A percentile compares a stretch with the other conserved stretches of the same genome.
These are phyloP conservation scores for Iselma pallidipennis DNA, from an alignment of 2,888 invertebrate species.

Conservation along the genomic window DNA sequence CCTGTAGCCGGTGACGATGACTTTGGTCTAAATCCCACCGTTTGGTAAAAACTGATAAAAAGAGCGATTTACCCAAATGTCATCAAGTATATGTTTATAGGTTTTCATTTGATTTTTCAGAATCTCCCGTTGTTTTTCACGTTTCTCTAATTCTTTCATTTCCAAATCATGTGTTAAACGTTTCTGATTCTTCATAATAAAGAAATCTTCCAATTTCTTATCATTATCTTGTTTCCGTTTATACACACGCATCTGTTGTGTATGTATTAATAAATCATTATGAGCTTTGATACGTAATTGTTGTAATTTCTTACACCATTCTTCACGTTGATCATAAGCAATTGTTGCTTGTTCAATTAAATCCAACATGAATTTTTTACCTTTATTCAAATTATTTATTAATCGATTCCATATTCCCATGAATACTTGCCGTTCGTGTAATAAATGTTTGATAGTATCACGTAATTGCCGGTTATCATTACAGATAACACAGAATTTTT, in stretches of 20 bases:
- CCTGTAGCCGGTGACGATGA: too few species aligned
- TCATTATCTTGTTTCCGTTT: conserved; percentile 85
- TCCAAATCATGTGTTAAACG: conserved; percentile 75
- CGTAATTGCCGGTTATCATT: conserved; percentile 73
- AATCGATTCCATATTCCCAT: conserved; percentile 79
- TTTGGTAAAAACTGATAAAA: conserved; percentile 4
- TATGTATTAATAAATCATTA: conserved; percentile 68
- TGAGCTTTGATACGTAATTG: conserved; percentile 78
- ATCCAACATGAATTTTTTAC: conserved; percentile 83
- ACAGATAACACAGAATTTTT: conserved; percentile 75
- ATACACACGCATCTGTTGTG: conserved; percentile 82
- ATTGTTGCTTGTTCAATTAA: conserved; percentile 88
- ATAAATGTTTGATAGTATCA: conserved; percentile 76
- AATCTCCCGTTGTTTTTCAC: conserved; percentile 66
- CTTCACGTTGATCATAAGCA: conserved; percentile 87
- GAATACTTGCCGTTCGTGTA: conserved; percentile 79
- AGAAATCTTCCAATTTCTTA: conserved; percentile 81
- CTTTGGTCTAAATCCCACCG: too few species aligned
- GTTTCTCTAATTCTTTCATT: conserved; percentile 72
- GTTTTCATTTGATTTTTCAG: conserved; percentile 61
- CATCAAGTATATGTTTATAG: conserved; percentile 35
- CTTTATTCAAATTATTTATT: conserved; percentile 73
- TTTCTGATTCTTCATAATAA: conserved; percentile 82
- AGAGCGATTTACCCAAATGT: conserved; percentile 32
- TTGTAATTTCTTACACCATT: conserved; percentile 78